Evolutionary conservation across 2,113 vertebrate species (phyloP), one percentile per base, ranked within the genome.

Genomic region (Formicarius rufipectus): DNA sequence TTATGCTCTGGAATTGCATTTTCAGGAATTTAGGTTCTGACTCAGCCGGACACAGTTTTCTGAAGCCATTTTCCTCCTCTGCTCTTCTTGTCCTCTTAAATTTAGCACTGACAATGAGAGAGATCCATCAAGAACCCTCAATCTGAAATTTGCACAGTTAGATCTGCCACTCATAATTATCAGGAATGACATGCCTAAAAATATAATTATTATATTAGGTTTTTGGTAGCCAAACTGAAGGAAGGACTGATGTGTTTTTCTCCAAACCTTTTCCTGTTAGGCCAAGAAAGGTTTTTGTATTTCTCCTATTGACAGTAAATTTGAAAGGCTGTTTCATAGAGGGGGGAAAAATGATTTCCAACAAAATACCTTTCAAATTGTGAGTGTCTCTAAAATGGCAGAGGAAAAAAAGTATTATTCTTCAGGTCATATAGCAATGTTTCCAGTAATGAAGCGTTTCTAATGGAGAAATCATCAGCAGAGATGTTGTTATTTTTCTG

Each of bases 401-500:
- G 68, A 92, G 66, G 67, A 49, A 73, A 81, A 77, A 47, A 63
- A 53, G 47, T 67, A 59, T 68, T 93, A 78, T 92, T 96, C 74
- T 94, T 95, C 83, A 92, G 92, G 56, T 87, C 73, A 94, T 84
- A 69, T 45, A 90, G 53, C 92, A 95, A 90, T 90, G 80, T 90
- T 95, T 82, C 85, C 90, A 84, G 69, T 89, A 94, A 95, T 92
- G 69, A 95, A 62, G 83, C 49, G 17, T 93, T 94, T 93, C 83
- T 93, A 95, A 95, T 90, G 83, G 83, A 93, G 90, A 93, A 96
- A 82, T 90, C 90, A 84, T 47, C 76, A 96, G 52, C 73, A 94
- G 85, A 94, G 25, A 75, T 77, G 78, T 60, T 91, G 58, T 59
- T 94, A 90, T 88, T 96, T 92, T 93, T 90, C 93, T 78, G 39